phyloP scores from a whole-genome alignment of 2,888 invertebrate species.

The Schrankia costaestrigalis region DNA sequence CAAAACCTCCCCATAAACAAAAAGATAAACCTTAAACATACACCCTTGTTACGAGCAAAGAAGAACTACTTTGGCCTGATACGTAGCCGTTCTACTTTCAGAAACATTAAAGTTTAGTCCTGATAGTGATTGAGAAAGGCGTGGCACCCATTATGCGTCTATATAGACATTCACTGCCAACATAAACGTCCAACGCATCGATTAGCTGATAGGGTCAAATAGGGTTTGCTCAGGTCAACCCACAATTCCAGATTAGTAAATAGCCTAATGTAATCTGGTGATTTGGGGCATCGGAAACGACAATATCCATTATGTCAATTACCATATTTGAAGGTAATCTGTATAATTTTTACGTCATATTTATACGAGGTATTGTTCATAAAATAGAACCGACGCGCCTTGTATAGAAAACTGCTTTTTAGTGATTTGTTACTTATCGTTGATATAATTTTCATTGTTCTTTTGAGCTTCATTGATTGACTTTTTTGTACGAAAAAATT shows the following conservation, averaged over 20 bases:
- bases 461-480: no score
- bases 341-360: no score
- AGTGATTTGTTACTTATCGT: no score
- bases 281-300: constrained; percentile 5
- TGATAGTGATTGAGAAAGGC: constrained; percentile 67
- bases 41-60: constrained; percentile 28
- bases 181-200: constrained; percentile 45
- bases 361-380: no score
- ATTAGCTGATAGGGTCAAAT: constrained; percentile 45
- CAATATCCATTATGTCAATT: no score
- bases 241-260: no score
- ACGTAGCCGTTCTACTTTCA: constrained; percentile 60
- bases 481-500: no score
- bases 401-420: no score
- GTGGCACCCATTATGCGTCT: constrained; percentile 56
- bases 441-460: no score
- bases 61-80: constrained; percentile 41
- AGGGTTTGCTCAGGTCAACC: constrained; percentile 20
- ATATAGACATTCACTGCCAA: constrained; percentile 53
- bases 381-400: no score
- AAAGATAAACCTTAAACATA: constrained; percentile 30
- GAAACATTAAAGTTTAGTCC: constrained; percentile 60
- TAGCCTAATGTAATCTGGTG: constrained; percentile 31
- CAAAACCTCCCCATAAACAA: constrained; percentile 48
- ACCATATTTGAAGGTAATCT: no score